These are phyloP conservation scores for Heliconius hermathena DNA, from an alignment of 1,140 invertebrate species.

Conservation along the genomic window DNA sequence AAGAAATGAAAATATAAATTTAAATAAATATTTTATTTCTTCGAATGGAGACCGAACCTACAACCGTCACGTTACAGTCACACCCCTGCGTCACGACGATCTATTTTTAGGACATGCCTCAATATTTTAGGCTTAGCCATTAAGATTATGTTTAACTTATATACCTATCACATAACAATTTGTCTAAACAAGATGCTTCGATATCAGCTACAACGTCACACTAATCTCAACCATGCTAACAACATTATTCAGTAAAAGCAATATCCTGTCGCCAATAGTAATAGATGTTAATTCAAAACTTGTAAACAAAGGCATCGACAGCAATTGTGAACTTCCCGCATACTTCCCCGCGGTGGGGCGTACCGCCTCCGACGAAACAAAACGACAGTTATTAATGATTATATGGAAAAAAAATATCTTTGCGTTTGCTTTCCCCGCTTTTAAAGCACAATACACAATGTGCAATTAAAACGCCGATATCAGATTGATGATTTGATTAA, in stretches of 20 bases:
- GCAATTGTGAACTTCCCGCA: conserved; percentile 35
- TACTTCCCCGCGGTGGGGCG: conserved; percentile 59
- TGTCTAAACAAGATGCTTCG: not conserved
- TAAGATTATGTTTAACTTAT: not conserved
- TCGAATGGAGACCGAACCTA: no score
- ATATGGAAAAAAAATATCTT: conserved; percentile 76
- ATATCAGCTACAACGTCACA: not conserved
- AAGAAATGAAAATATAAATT: no score
- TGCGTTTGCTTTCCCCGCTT: conserved; percentile 71
- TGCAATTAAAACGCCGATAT: conserved; percentile 77
- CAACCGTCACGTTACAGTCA: no score
- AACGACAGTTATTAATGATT: conserved; percentile 78
- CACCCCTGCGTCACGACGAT: no score
- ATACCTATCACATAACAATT: not conserved
- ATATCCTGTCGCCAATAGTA: conserved; percentile 27
- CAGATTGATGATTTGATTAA: conserved; percentile 75
- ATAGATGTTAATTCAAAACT: conserved; percentile 40
- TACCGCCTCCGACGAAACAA: conserved; percentile 60
- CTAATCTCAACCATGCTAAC: not conserved
- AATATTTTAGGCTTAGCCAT: not conserved
- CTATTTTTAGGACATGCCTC: no score
- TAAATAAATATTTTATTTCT: no score
- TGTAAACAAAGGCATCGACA: conserved; percentile 52
- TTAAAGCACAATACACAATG: conserved; percentile 78
- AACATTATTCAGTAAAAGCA: conserved; percentile 17